Conservation (phyloP, 2,888 invertebrate species). For the Lepidocyrtoides sp. region DNA sequence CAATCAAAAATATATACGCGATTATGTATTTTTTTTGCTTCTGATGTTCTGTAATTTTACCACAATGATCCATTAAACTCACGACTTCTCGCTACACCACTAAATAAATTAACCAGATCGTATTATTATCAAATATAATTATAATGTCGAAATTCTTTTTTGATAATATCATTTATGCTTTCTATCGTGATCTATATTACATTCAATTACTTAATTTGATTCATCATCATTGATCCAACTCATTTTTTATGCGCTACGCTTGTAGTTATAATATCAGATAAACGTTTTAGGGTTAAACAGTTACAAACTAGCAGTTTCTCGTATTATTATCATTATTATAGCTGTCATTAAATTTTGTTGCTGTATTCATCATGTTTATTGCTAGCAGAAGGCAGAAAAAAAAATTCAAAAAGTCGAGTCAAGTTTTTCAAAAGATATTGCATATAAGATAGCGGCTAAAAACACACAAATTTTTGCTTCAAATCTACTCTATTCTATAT, state of each 20-base stretch:
- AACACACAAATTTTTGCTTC: background rate
- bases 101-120: conserved; percentile 65
- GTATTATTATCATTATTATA: background rate
- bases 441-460: background rate
- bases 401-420: background rate
- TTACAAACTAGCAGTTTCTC: conserved; percentile 10
- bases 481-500: too few relatives aligned
- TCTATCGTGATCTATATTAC: conserved; percentile 56
- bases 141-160: conserved; percentile 55
- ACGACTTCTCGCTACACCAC: conserved; percentile 58
- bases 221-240: conserved; percentile 28
- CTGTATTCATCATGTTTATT: background rate
- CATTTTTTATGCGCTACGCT: conserved; percentile 11
- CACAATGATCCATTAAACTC: conserved; percentile 66
- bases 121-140: conserved; percentile 69
- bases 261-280: conserved; percentile 15
- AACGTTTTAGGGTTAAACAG: conserved; percentile 10
- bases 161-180: conserved; percentile 49
- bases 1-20: background rate
- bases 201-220: conserved; percentile 73
- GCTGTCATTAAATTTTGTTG: background rate
- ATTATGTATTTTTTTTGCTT: conserved; percentile 6
- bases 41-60: conserved; percentile 36
- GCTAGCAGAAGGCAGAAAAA: background rate
- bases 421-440: background rate